phyloP scores from a whole-genome alignment of 23 tunicate genomes.

The Trididemnum nubilum region DNA sequence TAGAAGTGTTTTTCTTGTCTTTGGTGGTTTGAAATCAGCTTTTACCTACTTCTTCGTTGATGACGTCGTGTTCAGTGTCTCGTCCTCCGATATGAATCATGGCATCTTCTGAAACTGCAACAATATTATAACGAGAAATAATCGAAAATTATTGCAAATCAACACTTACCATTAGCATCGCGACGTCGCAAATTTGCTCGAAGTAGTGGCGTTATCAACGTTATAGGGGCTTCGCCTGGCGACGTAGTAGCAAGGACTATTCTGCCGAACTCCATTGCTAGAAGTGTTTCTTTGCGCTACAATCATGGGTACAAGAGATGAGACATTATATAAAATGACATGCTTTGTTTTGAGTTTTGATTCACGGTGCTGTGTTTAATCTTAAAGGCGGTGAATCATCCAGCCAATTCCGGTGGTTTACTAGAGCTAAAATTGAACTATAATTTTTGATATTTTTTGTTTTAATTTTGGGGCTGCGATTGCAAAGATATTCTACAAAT shows the following conservation, averaged over 20 bases:
- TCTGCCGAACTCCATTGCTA: background rate
- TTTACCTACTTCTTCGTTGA: constrained; percentile 12
- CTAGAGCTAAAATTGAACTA: too few relatives aligned
- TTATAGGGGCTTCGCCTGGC: background rate
- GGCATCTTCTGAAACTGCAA: constrained; percentile 9
- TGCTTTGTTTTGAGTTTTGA: background rate
- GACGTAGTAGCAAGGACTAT: background rate
- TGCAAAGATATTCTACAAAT: too few relatives aligned
- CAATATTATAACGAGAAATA: too few relatives aligned
- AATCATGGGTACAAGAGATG: background rate
- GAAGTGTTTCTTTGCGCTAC: background rate
- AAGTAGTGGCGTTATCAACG: background rate
- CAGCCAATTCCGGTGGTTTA: too few relatives aligned
- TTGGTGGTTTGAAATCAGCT: too few relatives aligned
- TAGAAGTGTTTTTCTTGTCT: too few relatives aligned
- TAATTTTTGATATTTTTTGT: too few relatives aligned
- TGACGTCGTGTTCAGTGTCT: background rate
- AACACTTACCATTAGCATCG: background rate
- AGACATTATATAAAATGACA: background rate
- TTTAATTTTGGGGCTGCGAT: too few relatives aligned
- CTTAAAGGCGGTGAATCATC: too few relatives aligned
- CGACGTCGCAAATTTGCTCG: background rate
- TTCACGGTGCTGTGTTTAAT: too few relatives aligned
- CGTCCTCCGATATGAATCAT: background rate
- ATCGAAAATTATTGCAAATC: too few relatives aligned